phyloP scores from a whole-genome alignment of 2,888 invertebrate genomes.

The Cyclophora albipunctata region DNA sequence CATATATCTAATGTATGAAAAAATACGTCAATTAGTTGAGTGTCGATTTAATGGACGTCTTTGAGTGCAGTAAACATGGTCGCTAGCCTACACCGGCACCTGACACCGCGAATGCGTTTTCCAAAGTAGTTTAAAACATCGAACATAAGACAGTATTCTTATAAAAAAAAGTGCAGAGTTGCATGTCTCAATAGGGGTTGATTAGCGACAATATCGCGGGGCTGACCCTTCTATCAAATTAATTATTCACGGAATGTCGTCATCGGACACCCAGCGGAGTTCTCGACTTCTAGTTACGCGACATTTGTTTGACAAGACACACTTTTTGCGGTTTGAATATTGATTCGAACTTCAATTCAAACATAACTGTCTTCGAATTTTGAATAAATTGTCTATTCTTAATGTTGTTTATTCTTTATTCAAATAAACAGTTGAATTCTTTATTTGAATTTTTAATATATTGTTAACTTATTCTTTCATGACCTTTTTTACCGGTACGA shows the following conservation, averaged over 20 bases:
- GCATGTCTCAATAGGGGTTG: slow-evolving; percentile 54
- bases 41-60: no score
- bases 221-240: slow-evolving; percentile 60
- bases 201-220: slow-evolving; percentile 30
- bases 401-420: no score
- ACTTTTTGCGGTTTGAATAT: not conserved
- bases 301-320: slow-evolving; percentile 38
- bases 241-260: slow-evolving; percentile 68
- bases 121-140: no score
- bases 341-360: not conserved
- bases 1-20: no score
- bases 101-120: no score
- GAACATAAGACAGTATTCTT: slow-evolving; percentile 7
- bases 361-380: no score
- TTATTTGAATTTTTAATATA: slow-evolving; percentile 9
- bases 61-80: no score
- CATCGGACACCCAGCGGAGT: slow-evolving; percentile 28
- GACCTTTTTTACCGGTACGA: no score
- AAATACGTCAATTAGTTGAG: no score
- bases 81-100: no score
- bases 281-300: slow-evolving; percentile 36
- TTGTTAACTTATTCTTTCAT: slow-evolving; percentile 9
- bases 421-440: no score
- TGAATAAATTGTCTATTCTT: no score
- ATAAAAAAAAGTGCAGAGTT: slow-evolving; percentile 32